Evolutionary conservation across 2,888 invertebrate species (phyloP).

Genomic region (Dioctria rufipes): DNA sequence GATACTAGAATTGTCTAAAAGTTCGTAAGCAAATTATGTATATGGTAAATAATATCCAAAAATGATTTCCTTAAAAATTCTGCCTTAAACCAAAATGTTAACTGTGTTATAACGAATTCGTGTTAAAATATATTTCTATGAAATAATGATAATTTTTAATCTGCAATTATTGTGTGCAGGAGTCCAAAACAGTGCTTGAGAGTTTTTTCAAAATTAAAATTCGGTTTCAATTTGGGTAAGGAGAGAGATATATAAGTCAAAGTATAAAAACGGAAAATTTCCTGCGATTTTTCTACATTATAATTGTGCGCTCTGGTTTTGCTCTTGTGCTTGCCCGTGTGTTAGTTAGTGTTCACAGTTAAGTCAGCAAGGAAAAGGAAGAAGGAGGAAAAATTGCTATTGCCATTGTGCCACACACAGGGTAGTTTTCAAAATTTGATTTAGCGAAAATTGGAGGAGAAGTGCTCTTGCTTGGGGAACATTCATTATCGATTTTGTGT

Average conservation of each 20-base stretch:
- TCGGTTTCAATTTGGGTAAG: background rate
- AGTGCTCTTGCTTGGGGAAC: slow-evolving; percentile 36
- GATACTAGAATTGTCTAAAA: background rate
- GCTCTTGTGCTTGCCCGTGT: slow-evolving; percentile 18
- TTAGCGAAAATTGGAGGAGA: slow-evolving; percentile 20
- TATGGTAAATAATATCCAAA: background rate
- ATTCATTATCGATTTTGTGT: slow-evolving; percentile 51
- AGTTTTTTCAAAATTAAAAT: slow-evolving; percentile 14
- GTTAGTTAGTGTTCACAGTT: no score
- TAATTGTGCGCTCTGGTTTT: background rate
- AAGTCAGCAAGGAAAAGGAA: slow-evolving; percentile 25
- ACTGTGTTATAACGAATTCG: background rate
- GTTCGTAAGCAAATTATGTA: background rate
- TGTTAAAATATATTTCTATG: slow-evolving; percentile 15
- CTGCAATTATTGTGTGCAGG: slow-evolving; percentile 8
- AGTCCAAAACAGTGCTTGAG: background rate
- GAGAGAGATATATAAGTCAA: background rate
- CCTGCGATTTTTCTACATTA: slow-evolving; percentile 1
- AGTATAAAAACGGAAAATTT: slow-evolving; percentile 29
- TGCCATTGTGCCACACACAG: slow-evolving; percentile 2
- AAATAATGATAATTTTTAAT: background rate
- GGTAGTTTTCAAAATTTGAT: slow-evolving; percentile 29
- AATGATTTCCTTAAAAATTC: background rate
- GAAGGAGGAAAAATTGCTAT: background rate
- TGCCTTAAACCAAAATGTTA: slow-evolving; percentile 1